Conservation (phyloP, 64 coral and sea anemone species). For the Acropora yongei region DNA sequence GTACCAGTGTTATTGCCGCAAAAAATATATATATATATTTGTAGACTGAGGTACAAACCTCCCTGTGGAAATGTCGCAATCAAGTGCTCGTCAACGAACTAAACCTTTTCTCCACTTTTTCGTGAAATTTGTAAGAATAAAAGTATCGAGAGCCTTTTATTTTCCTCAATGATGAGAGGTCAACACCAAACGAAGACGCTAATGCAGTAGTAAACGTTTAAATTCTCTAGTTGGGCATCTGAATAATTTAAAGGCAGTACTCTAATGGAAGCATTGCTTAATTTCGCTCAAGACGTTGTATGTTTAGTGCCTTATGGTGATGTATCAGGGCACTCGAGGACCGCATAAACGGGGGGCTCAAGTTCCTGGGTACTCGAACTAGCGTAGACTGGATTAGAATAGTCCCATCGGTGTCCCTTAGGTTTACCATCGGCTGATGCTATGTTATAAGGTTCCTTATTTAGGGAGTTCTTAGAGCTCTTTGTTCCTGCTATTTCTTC, state of each 20-base stretch:
- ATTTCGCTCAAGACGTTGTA: neutral
- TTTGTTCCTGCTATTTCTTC: conserved; percentile 20
- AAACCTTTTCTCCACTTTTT: no score
- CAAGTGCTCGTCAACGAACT: no score
- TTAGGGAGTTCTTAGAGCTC: neutral
- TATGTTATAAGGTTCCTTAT: neutral
- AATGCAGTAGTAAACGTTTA: no score
- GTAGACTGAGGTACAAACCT: no score
- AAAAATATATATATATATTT: no score
- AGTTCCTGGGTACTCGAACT: neutral
- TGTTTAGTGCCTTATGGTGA: neutral
- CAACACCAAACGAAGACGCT: no score
- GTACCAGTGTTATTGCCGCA: no score
- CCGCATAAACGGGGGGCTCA: conserved; percentile 29
- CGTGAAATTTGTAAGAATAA: no score
- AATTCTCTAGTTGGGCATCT: no score
- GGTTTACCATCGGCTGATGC: conserved; percentile 8
- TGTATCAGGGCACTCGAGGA: conserved; percentile 25
- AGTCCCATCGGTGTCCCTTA: neutral
- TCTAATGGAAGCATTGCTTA: neutral
- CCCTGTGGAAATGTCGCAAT: no score
- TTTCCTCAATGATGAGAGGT: no score
- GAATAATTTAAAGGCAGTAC: neutral
- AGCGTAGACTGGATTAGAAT: neutral
- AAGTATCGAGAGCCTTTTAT: no score